Conservation (phyloP, 2,797 vertebrate genomes). For the Enteromius unitaeniatus region DNA sequence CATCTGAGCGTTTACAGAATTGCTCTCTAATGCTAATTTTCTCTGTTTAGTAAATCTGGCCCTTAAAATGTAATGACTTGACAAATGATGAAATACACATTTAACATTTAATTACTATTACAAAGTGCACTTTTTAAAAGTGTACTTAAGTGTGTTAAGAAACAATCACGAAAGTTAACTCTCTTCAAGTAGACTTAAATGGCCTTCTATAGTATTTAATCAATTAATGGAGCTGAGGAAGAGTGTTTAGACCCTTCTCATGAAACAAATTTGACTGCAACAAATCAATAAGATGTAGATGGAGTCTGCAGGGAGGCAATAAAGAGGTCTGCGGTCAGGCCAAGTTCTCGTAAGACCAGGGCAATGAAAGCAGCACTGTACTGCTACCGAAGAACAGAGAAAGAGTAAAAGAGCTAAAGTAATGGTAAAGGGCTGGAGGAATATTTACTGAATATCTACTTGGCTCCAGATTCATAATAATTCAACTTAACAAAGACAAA, state of each 20-base stretch:
- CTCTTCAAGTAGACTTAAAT: neutral
- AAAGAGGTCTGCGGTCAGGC: conserved; percentile 8
- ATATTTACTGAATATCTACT: conserved; percentile 22
- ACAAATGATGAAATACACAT: neutral
- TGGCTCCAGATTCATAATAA: conserved; percentile 40
- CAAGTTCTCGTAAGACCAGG: neutral
- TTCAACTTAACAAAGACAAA: conserved; percentile 35
- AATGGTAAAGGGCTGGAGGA: neutral
- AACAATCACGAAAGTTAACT: neutral
- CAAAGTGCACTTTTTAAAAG: neutral
- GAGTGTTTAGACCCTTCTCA: neutral
- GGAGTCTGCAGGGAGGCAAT: conserved; percentile 29
- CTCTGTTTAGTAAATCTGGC: neutral
- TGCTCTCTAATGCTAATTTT: neutral
- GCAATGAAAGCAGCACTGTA: conserved; percentile 4
- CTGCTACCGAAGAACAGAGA: neutral
- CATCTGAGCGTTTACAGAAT: neutral
- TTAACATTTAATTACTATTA: neutral
- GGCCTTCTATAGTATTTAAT: neutral
- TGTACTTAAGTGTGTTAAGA: neutral
- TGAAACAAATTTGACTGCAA: conserved; percentile 18
- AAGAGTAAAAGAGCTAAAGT: neutral
- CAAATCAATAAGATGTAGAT: conserved; percentile 45
- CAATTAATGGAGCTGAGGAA: conserved; percentile 1
- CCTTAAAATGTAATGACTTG: neutral